Percentiles rank a stretch among this genome's conserved stretches.
phyloP scores from a whole-genome alignment of 2,888 invertebrate genomes.

The Synergus umbraculus region DNA sequence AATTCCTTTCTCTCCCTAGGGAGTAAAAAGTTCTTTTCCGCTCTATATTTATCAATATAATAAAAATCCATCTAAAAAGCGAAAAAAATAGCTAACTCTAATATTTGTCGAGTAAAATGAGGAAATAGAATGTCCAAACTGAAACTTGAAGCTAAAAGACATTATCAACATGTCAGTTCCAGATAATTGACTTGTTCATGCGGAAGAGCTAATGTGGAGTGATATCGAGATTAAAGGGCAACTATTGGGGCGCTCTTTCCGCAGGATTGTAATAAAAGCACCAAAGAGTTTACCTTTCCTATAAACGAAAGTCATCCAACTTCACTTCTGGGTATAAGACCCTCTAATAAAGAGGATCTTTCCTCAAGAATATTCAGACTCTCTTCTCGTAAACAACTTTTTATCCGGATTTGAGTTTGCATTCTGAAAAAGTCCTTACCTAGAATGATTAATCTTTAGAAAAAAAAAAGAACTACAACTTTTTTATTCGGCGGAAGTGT shows the following conservation, averaged over 20 bases:
- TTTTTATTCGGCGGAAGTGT: not conserved
- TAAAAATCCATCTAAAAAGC: too few species aligned
- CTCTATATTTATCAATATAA: too few species aligned
- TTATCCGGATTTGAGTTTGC: not conserved
- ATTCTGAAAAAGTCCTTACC: too few species aligned
- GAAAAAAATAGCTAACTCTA: too few species aligned
- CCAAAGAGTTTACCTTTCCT: not conserved
- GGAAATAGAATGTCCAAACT: too few species aligned
- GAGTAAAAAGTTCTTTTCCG: too few species aligned
- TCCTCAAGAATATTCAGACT: not conserved
- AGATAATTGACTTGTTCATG: not conserved
- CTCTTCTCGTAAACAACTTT: not conserved
- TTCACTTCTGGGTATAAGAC: not conserved
- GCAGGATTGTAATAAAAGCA: constrained; percentile 9
- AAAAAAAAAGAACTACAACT: too few species aligned
- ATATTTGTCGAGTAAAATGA: too few species aligned
- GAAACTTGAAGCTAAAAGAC: not conserved
- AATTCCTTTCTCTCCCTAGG: too few species aligned
- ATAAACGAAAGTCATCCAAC: not conserved
- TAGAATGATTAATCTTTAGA: too few species aligned
- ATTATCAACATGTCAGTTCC: not conserved
- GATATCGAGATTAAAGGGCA: constrained; percentile 18
- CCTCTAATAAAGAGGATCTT: not conserved
- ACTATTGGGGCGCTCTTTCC: not conserved
- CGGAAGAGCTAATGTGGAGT: constrained; percentile 13